Evolutionary conservation across 1,140 invertebrate species (phyloP), one percentile per base, ranked within the genome.

Genomic region (Rhagoletis zephyria): DNA sequence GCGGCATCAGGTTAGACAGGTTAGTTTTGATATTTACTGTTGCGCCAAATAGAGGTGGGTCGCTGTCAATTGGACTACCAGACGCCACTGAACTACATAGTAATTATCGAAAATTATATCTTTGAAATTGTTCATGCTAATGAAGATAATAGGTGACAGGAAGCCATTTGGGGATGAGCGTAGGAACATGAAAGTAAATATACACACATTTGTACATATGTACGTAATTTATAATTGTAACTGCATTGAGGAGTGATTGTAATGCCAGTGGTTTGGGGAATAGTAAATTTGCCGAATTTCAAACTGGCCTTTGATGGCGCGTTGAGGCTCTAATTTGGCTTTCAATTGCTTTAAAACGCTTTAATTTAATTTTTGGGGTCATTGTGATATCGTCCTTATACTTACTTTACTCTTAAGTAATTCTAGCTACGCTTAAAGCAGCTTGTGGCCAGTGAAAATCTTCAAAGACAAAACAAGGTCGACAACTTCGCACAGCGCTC

Each of bases 41-140:
- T 56, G 51, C 10, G 51, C 5, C 51, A 56, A 56, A 48, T 14
- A 74, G 67, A 74, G 67, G 7, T 74, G 67, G 67, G 67, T 45
- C 67, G 45, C 5, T 42, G 14, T 14, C 67, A 74, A 74, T 74
- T 74, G 67, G 42, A 74, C 51, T 56, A 74, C 67, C 45, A 45
- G 67, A 40, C 16, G 7, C 67, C 67, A 74, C 30, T 30, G 30
- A 30, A 74, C 40, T 74, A 56, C 10, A 56, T 56, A 48, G 65
- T 74, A 74, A 74, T 74, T 74, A 74, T 9, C 45, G 67, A 45
- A 74, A 74, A 74, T 74, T 42, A 42, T 74, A 10, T 40, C 67
- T 74, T 74, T 74, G 67, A 74, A 16, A 42, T 74, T 67, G 10
- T 3, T 2, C 10, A 10, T 56, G 51, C 10, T 56, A 10, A 56